Evolutionary conservation across 2,113 vertebrate genomes (phyloP).

Genomic region (Phoenicopterus ruber): DNA sequence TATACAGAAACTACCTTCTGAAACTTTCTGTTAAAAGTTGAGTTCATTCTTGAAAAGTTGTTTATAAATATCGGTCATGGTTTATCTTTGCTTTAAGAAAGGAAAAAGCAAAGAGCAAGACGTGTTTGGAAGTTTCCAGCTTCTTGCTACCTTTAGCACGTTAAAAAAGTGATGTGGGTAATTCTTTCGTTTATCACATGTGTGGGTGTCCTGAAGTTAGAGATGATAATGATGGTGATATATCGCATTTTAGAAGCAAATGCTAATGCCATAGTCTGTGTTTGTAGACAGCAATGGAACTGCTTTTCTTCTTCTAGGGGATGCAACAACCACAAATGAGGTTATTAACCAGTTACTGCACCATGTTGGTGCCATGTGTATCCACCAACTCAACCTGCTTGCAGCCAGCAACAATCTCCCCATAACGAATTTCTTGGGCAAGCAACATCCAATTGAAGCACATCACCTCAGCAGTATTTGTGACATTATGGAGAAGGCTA

Average conservation of each 20-base stretch:
- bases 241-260: not conserved
- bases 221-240: too few species aligned
- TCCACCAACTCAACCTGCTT: conserved; percentile 95
- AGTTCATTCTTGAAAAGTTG: not conserved
- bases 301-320: conserved; percentile 74
- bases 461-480: conserved; percentile 96
- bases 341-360: conserved; percentile 97
- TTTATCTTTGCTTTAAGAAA: not conserved
- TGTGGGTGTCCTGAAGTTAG: not conserved
- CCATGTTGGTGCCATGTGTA: conserved; percentile 98
- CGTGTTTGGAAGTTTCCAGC: not conserved
- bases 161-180: not conserved
- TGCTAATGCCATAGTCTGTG: not conserved
- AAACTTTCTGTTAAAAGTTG: not conserved
- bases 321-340: conserved; percentile 87
- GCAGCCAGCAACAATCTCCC: conserved; percentile 88
- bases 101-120: not conserved
- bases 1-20: not conserved
- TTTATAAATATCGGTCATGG: not conserved
- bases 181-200: not conserved
- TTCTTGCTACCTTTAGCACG: not conserved
- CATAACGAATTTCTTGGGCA: conserved; percentile 87
- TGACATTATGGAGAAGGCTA: conserved; percentile 98
- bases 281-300: not conserved
- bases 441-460: conserved; percentile 94